Base-by-base conservation (phyloP, 2,888 invertebrate genomes). In the Hymenopus coronatus region DNA sequence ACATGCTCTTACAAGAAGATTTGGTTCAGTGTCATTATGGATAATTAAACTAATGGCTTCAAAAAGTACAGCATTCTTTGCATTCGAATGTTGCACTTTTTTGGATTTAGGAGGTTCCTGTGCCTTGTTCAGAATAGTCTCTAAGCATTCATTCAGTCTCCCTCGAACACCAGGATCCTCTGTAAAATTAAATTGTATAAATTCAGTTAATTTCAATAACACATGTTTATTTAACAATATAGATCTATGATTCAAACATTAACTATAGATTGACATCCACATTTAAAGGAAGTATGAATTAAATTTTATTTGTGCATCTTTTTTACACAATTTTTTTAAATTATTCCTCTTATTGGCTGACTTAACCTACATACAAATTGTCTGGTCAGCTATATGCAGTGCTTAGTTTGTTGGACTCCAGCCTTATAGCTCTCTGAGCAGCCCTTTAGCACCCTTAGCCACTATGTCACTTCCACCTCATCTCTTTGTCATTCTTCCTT, bases 71-170 rank as follows among this genome's bases (percentile, higher is more conserved):
- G 99, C 99, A 94, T 99, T 99, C 94, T 99, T 99, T 89, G 99
- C 99, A 95, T 99, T 99, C 87, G 99, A 99, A 94, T 99, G 99
- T 94, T 99, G 99, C 46, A 99, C 99, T 94, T 99, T 99, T 94
- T 99, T 99, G 87, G 99, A 99, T 94, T 99, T 99, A 46, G 99
- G 99, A 91, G 99, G 99, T 94, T 99, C 99, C 94, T 99, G 99
- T 28, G 99, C 99, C 94, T 99, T 99, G 93, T 99, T 99, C 92
- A 99, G 95, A 92, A 99, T 99, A 28, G 99, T 99, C 94, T 99
- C 99, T 92, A 99, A 94, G 92, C 99, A 99, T 94, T 99, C 99
- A 92, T 99, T 98, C 84, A 99, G 95, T 90, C 99, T 96, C 27
- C 99, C 98, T 91, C 98, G 96, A 3, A 99, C 98, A 81, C 99